phyloP scores from a whole-genome alignment of 2,113 vertebrate species.

The Stomatorhinus ivindoensis region DNA sequence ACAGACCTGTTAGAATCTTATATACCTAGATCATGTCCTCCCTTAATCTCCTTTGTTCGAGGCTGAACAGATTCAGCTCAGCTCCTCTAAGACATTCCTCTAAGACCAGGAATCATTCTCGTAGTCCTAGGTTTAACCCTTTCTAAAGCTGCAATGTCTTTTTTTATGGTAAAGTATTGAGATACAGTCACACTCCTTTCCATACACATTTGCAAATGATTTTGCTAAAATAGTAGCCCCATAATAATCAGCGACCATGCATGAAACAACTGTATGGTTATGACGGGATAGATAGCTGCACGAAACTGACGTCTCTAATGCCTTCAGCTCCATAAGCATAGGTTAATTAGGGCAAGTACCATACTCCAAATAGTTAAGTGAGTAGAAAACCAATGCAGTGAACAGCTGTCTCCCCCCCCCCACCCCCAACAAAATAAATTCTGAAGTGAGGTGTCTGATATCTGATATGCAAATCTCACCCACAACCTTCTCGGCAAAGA shows the following conservation, averaged over 20 bases:
- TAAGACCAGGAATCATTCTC: no score
- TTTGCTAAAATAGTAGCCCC: background rate
- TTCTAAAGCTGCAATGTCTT: no score
- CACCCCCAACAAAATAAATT: background rate
- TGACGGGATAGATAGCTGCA: background rate
- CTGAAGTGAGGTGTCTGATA: background rate
- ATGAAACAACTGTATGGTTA: background rate
- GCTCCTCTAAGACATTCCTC: no score
- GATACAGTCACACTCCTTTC: no score
- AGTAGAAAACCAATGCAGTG: background rate
- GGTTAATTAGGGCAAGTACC: background rate
- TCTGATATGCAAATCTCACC: background rate
- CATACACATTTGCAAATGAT: no score
- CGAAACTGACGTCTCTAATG: background rate
- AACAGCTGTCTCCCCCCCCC: background rate
- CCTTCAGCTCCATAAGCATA: background rate
- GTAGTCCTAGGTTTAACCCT: no score
- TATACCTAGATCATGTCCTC: no score
- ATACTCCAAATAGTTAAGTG: background rate
- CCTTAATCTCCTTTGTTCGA: no score
- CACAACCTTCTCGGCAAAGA: background rate
- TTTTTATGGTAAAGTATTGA: no score
- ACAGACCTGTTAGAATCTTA: no score
- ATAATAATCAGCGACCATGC: background rate
- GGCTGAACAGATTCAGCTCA: no score